A percentile compares a stretch with the other conserved stretches of the same genome.
phyloP scores from a whole-genome alignment of 2,888 invertebrate genomes.

The Boloria euphrosyne region DNA sequence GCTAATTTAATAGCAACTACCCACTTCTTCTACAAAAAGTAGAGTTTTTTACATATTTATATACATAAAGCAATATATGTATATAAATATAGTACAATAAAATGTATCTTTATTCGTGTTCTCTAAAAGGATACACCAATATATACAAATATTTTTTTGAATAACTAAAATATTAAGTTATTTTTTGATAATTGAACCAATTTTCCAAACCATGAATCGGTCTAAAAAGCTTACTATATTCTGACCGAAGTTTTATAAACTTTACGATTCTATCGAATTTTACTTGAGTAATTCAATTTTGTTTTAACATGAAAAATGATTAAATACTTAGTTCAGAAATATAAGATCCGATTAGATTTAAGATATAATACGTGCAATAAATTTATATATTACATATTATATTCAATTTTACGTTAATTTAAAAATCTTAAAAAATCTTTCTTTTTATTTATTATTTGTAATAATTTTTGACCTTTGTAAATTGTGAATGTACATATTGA shows the following conservation, averaged over 20 bases:
- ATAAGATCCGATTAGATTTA: conserved; percentile 9
- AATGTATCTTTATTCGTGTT: background rate
- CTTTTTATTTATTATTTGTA: conserved; percentile 47
- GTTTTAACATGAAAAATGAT: background rate
- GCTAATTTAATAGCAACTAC: too few relatives aligned
- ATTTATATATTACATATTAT: conserved; percentile 18
- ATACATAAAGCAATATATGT: too few relatives aligned
- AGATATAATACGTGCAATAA: conserved; percentile 17
- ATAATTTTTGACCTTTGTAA: conserved; percentile 43
- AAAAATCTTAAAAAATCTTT: conserved; percentile 19
- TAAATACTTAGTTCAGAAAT: conserved; percentile 3
- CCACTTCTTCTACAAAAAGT: too few relatives aligned
- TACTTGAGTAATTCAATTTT: background rate
- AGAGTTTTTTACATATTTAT: too few relatives aligned
- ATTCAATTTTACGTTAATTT: conserved; percentile 11
- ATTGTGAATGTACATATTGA: conserved; percentile 45
- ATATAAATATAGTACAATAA: background rate
- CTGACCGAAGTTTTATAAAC: conserved; percentile 13
- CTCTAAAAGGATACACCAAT: background rate
- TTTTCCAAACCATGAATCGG: conserved; percentile 11
- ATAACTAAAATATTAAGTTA: background rate
- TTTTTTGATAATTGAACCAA: conserved; percentile 22
- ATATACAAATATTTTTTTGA: background rate
- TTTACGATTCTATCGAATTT: background rate
- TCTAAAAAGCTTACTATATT: conserved; percentile 24